Evolutionary conservation across 2,113 vertebrate genomes (phyloP), one percentile per base, ranked within the genome.

Genomic region (Vulpes ferrilata): DNA sequence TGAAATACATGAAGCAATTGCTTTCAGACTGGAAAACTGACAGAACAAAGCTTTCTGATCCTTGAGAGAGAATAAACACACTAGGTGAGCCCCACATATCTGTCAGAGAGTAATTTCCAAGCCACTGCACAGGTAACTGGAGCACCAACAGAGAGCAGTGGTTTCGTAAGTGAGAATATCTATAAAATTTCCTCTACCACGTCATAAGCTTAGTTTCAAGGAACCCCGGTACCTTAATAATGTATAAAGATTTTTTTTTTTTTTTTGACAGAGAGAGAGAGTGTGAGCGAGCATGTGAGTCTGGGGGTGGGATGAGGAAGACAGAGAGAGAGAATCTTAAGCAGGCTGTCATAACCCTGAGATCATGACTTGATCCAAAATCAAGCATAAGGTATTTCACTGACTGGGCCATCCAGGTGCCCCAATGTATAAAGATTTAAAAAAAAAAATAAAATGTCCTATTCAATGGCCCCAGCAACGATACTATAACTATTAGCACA

Each of bases 401-500:
- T 69, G 17, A 69, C 67, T n/a, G 67, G 35, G 67, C 17, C 67
- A 69, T 3, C 67, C 32, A 10, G 17, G 67, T 0, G 8, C 67
- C n/a, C 67, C 67, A 94, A 73, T 32, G 80, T 20, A 15, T 23
- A 48, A 19, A 69, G 8, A 20, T 9, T 55, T 81, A 74, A 57
- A 80, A 53, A 35, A 95, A 35, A 35, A 95, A 96, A 78, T 25
- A 48, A 84, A 86, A 76, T 51, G 32, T 7, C 65, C 53, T 88
- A 27, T 3, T 69, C 20, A 30, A 62, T 57, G 27, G n/a, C 57
- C 23, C 60, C 0, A 87, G 51, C 60, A 83, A 32, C 23, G 25
- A 51, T 23, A 57, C 3, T 13, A 22, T 27, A 23, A 67, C 8
- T 53, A 22, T 35, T 48, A 71, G 35, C 64, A 71, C 8, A 73